Evolutionary conservation across 2,797 vertebrate species (phyloP).

Genomic region (Tympanoctomys barrerae): DNA sequence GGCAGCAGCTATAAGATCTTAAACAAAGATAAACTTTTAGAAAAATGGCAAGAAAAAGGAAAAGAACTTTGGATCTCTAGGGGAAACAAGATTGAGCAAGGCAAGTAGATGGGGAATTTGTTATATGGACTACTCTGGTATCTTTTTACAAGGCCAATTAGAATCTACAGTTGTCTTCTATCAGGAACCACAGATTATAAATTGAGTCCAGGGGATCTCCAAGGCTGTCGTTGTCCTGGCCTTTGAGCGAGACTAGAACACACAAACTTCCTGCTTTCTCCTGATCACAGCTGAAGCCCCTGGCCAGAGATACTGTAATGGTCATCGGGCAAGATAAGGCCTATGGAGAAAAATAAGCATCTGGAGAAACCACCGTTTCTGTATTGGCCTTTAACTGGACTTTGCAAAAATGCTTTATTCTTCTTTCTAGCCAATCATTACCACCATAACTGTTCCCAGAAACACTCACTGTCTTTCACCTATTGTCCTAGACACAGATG

Average conservation of each 20-base stretch:
- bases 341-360: too few species aligned
- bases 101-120: not conserved
- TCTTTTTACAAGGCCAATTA: not conserved
- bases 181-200: not conserved
- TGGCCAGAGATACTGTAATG: too few species aligned
- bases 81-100: not conserved
- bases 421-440: not conserved
- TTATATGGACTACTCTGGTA: not conserved
- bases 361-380: too few species aligned
- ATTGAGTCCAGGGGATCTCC: not conserved
- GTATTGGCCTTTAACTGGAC: too few species aligned
- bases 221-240: not conserved
- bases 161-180: not conserved
- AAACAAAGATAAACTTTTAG: not conserved
- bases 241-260: not conserved
- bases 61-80: not conserved
- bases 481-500: not conserved
- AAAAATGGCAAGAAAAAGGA: not conserved
- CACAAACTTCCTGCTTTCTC: not conserved
- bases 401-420: not conserved
- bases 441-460: not conserved
- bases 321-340: not conserved
- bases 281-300: not conserved
- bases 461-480: not conserved
- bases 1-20: not conserved